Conservation (phyloP, 2,888 invertebrate species). For the Agrotis ipsilon region DNA sequence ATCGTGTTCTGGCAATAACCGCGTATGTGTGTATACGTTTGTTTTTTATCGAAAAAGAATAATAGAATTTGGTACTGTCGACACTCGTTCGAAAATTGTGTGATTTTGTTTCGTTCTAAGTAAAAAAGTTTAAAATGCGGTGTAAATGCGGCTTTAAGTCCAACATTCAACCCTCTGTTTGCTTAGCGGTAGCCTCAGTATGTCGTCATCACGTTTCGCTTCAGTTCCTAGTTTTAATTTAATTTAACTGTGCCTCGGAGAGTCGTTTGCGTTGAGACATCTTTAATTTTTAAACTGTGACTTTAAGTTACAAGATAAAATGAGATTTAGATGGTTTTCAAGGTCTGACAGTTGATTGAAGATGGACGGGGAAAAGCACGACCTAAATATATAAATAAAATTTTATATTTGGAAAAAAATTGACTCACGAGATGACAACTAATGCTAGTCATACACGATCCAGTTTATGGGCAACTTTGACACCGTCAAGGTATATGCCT, state of each 20-base stretch:
- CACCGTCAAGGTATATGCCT: no score
- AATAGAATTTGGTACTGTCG: no score
- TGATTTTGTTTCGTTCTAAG: no score
- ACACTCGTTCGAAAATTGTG: no score
- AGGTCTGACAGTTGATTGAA: neutral
- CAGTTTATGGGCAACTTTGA: no score
- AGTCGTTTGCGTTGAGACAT: conserved; percentile 28
- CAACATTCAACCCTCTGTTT: conserved; percentile 23
- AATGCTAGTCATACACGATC: no score
- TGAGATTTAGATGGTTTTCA: conserved; percentile 13
- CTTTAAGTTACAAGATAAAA: conserved; percentile 22
- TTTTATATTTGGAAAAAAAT: no score
- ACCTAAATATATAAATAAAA: no score
- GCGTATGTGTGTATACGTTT: no score
- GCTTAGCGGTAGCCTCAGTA: conserved; percentile 13
- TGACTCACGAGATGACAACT: no score
- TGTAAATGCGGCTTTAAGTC: conserved; percentile 21
- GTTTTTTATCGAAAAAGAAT: no score
- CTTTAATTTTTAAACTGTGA: conserved; percentile 42
- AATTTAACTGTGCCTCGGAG: conserved; percentile 44
- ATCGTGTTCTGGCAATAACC: no score
- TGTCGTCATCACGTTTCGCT: conserved; percentile 27
- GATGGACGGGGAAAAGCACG: neutral
- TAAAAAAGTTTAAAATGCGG: neutral
- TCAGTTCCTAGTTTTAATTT: conserved; percentile 47